A percentile compares a stretch with the other conserved stretches of the same genome.
These are phyloP conservation scores for Myrmecophaga tridactyla DNA, from an alignment of 2,113 vertebrate genomes.

Conservation along the genomic window DNA sequence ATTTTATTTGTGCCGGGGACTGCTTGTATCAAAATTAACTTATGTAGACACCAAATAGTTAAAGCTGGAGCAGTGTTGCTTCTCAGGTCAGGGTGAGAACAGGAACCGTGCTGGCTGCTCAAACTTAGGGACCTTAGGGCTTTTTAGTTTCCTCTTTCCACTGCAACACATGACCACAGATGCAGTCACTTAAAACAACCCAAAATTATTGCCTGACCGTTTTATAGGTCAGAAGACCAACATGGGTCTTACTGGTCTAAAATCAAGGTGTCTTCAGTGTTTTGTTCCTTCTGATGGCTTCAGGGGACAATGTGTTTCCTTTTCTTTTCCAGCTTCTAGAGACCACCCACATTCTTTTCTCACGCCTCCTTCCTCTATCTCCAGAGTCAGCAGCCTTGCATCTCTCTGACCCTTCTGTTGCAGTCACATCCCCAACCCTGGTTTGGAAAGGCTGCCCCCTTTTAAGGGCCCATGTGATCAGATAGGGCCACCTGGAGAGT, in stretches of 20 bases:
- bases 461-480: neutral
- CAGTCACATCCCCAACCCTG: neutral
- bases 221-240: neutral
- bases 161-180: neutral
- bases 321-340: neutral
- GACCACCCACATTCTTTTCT: neutral
- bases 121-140: neutral
- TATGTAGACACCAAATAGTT: neutral
- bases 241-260: too few species aligned
- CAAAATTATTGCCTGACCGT: neutral
- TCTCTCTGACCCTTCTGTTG: neutral
- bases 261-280: too few species aligned
- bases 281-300: neutral
- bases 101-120: neutral
- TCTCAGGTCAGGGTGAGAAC: neutral
- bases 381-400: neutral
- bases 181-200: neutral
- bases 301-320: neutral
- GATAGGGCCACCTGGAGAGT: neutral
- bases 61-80: neutral
- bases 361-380: neutral
- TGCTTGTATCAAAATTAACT: neutral
- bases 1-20: neutral
- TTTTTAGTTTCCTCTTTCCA: neutral
- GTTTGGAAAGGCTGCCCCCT: neutral